Evolutionary conservation across 37 sponge, comb jelly and placozoan genomes (phyloP).

Genomic region (Spongilla lacustris): DNA sequence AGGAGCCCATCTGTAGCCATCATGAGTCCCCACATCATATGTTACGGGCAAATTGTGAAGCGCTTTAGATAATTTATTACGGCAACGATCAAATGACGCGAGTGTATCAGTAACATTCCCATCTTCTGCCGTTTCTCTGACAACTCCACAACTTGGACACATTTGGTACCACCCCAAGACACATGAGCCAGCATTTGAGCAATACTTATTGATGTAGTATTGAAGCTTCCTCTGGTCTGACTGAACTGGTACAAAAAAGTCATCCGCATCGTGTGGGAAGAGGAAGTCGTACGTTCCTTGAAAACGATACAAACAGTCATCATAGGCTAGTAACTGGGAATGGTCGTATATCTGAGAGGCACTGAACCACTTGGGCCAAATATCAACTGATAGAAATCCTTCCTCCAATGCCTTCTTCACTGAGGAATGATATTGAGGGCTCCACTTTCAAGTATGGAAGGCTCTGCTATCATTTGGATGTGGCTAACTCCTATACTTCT

Average conservation of each 20-base stretch:
- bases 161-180: slow-evolving; percentile 20
- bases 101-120: too few species aligned
- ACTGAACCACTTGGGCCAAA: background rate
- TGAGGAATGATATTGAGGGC: background rate
- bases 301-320: slow-evolving; percentile 30
- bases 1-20: too few species aligned
- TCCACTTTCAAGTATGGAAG: background rate
- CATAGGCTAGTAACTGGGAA: slow-evolving; percentile 29
- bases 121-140: too few species aligned
- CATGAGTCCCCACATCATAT: too few species aligned
- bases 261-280: slow-evolving; percentile 20
- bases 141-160: too few species aligned
- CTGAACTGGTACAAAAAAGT: slow-evolving; percentile 14
- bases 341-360: slow-evolving; percentile 19
- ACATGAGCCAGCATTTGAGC: slow-evolving; percentile 26
- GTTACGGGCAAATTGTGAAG: too few species aligned
- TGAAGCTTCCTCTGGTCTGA: slow-evolving; percentile 7
- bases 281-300: slow-evolving; percentile 28
- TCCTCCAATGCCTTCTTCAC: slow-evolving; percentile 15
- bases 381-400: slow-evolving; percentile 21
- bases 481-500: slow-evolving; percentile 23
- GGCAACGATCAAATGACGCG: too few species aligned
- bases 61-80: too few species aligned
- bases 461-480: slow-evolving; percentile 21
- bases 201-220: slow-evolving; percentile 39